Base-by-base conservation (phyloP, 2,797 vertebrate genomes). In the Hafferia zeledoni region DNA sequence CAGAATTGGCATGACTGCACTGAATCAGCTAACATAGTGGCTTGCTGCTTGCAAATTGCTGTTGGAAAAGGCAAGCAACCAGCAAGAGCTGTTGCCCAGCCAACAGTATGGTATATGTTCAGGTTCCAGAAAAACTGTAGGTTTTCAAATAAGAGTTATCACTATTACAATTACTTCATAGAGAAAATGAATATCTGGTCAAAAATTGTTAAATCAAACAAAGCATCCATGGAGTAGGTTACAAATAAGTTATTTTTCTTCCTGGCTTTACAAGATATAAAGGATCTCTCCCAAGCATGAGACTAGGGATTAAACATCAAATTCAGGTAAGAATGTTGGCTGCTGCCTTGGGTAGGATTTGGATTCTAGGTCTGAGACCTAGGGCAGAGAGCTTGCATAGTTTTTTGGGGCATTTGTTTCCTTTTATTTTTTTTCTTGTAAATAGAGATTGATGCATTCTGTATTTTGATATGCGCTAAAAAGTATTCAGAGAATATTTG, bases 281-380 rank as follows among this genome's bases (percentile, higher is more conserved):
- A 20, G 11, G 4, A 25, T 52, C 4, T 47, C 9, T 72, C 2
- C 1, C 5, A 14, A 15, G 0, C 1, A 0, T 76, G 47, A 77
- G 35, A 13, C 33, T 49, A 41, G 11, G 19, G 23, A 63, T 53
- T 67, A 83, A 74, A 20, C 10, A 37, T 24, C 11, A 27, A 12
- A 44, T 87, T 79, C 30, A 61, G 9, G 12, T 84, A 30, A 82
- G 30, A 23, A 44, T 56, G 12, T 65, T 72, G n/a, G 18, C 35
- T 81, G 27, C 35, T 71, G 3, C 39, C 22, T 23, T 7, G 19
- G 20, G 8, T 71, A 53, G 6, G 11, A 47, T 57, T 93, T 86
- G 92, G 13, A 28, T 50, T 82, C 23, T 74, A 22, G 8, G 6
- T 60, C 72, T 15, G 30, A 75, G 33, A 60, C 43, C 13, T 37